A percentile compares a stretch with the other conserved stretches of the same genome.
phyloP scores from a whole-genome alignment of 2,113 vertebrate species.

The Lycaon pictus region DNA sequence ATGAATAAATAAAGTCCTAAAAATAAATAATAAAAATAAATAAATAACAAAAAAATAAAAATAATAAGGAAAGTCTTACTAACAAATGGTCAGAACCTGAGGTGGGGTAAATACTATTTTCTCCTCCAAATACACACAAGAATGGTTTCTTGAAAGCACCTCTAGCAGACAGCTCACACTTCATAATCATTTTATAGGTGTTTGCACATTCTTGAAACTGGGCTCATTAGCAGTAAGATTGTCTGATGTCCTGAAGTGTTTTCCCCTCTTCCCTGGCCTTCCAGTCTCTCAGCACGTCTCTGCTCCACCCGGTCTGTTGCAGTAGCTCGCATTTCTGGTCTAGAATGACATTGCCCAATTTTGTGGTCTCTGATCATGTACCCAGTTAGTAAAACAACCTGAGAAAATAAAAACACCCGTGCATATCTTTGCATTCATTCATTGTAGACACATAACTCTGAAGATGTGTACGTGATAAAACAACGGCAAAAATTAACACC shows the following conservation, averaged over 20 bases:
- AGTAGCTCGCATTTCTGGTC: fast-evolving
- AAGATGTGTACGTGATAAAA: background rate
- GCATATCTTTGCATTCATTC: background rate
- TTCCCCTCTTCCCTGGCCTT: too few species aligned
- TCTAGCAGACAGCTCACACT: background rate
- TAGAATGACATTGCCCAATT: background rate
- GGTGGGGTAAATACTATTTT: too few species aligned
- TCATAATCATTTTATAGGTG: fast-evolving
- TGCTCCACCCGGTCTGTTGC: too few species aligned
- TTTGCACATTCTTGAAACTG: background rate
- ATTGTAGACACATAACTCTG: background rate
- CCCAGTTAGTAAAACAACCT: background rate
- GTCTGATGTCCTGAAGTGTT: background rate
- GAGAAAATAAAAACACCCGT: background rate
- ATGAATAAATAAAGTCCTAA: too few species aligned
- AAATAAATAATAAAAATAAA: background rate
- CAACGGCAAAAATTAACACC: background rate
- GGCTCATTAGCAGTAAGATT: fast-evolving
- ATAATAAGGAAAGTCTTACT: background rate
- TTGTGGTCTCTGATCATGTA: background rate
- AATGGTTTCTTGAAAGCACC: background rate
- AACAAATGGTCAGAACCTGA: background rate
- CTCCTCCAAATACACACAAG: background rate
- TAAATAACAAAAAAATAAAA: background rate
- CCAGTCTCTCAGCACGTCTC: fast-evolving